Evolutionary conservation across 2,797 vertebrate species (phyloP), one percentile per base, ranked within the genome.

Genomic region (Cuculus canorus): DNA sequence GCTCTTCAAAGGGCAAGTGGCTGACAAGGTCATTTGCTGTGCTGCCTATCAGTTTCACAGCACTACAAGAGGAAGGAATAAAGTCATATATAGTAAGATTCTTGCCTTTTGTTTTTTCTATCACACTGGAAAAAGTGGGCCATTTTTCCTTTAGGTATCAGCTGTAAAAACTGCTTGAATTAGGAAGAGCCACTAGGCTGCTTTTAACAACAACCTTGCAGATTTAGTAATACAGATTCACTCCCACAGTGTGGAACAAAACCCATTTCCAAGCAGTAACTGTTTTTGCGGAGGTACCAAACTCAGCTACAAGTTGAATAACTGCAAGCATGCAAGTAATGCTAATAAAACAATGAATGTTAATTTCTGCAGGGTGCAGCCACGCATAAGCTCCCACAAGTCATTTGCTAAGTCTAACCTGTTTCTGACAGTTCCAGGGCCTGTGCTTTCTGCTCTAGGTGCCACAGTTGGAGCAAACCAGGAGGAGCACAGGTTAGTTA

Each of bases 41-140:
- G 88, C 73, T 96, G 80, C 79, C 93, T 52, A 75, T 28, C 72
- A 79, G 79, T 92, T 96, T 96, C 82, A 95, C 82, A 72, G 50
- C 73, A 60, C 98, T 98, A 84, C 14, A 93, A 94, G 82, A 93
- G 35, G 71, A 95, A 77, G 24, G 33, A 75, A 87, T 35, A 56
- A 73, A 87, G 19, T 41, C 17, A 82, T 10, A 75, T 10, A 39
- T 18, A 72, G 22, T 25, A 72, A 72, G 13, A 82, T 28, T 69
- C 83, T 43, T 73, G 24, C 24, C 32, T 25, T 83, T 81, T 85
- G 30, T 33, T 84, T 82, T 39, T 92, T 33, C 25, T 61, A 41
- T 35, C 10, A 13, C 17, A 54, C 22, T 24, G 25, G 43, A 68
- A 78, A 64, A 82, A 82, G 15, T 0, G 0, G 24, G 25, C 2